Evolutionary conservation across 2,888 invertebrate genomes (phyloP), one percentile per base, ranked within the genome.

Genomic region (Horisme vitalbata): DNA sequence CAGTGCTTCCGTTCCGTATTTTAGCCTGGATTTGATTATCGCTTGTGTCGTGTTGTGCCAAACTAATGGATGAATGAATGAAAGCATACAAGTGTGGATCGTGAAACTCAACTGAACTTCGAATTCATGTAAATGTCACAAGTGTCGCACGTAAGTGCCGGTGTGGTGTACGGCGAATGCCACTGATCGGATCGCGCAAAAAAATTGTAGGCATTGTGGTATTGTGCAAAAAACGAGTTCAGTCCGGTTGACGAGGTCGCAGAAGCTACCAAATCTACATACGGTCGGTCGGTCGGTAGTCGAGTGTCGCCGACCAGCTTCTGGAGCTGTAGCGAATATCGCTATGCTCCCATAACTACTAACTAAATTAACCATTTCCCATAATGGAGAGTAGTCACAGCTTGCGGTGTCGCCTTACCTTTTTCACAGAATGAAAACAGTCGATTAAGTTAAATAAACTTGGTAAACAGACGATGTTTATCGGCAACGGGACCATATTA

Each of bases 1-100:
- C 69, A 67, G 70, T 73, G 84, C 79, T 83, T 83, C 82, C 83
- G 79, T 79, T 82, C n/a, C 76, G 78, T 77, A 75, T 77, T 68
- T 67, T 78, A 81, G 81, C 79, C 79, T 79, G 72, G 77, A 79
- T 81, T 75, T 68, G 72, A 72, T 66, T 65, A 66, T 65, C 63
- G 57, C 67, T 67, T 73, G 83, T 84, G 80, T 83, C 75, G 84
- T 84, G 83, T 82, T 77, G 85, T 86, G 86, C 83, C 83, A 84
- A 85, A 81, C 71, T 61, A 65, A 67, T 79, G 81, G 71, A 79
- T 79, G 65, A 64, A n/a, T n/a, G n/a, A 67, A 62, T 69, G 58
- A 67, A 68, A 27, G 38, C 38, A 9, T 48, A 68, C 63, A 65
- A 68, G 70, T 75, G 74, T 71, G 72, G 74, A 78, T 71, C 70